Evolutionary conservation across 2,888 invertebrate genomes (phyloP), one percentile per base, ranked within the genome.

Genomic region (Eilema griseolum): DNA sequence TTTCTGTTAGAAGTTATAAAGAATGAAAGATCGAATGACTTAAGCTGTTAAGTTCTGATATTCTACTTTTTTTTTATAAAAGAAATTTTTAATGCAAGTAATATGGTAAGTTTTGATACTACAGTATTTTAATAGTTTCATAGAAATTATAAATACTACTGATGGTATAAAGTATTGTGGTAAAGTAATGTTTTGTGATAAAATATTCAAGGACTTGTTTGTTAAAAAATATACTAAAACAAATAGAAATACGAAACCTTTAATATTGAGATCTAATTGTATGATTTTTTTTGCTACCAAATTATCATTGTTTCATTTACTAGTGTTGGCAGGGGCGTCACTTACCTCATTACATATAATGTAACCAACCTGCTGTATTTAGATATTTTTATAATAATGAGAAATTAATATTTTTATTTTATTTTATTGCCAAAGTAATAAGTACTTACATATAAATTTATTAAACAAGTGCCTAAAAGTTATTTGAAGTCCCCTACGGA

Each of bases 31-130:
- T 41, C 26, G 20, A 62, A 62, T 62, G 62, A 26, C 3, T 20
- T 26, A 41, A 62, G 62, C 62, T 62, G 16, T 62, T 37, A 23
- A 61, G 24, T 62, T 62, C 8, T 37, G 33, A 61, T 23, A 23
- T n/a, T n/a, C n/a, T 61, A 61, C 23, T 61, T 24, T 24, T 33
- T n/a, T 33, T 37, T 37, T n/a, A n/a, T 8, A 52, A n/a, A 52
- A 20, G 26, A 11, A n/a, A 33, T 33, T 24, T 24, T 0, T 24
- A 16, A 62, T 41, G 20, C 16, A 26, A 10, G 24, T 41, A 3
- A 37, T 37, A 37, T 37, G 33, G 1, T 62, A 20, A 52, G n/a
- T 52, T 62, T 20, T 10, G 16, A 37, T 62, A 33, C 24, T 23
- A 41, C 24, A 41, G 41, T 62, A 62, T 62, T 41, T 62, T 1